These are phyloP conservation scores for Sanderia malayensis DNA, from an alignment of 30 jellyfish, hydroid and myxozoan genomes.

Conservation along the genomic window DNA sequence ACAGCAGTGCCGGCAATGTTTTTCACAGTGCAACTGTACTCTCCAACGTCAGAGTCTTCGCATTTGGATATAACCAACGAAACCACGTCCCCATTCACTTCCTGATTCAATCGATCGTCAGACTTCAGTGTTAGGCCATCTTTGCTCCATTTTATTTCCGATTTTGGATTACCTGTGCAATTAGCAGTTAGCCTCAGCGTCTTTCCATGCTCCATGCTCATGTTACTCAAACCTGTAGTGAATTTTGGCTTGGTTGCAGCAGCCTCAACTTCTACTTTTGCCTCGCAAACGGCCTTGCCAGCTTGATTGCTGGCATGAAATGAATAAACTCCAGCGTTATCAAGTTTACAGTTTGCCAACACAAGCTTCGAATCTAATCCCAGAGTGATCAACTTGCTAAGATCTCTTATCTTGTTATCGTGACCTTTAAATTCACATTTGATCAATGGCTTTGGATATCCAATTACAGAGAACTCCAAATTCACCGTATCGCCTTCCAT, in stretches of 20 bases:
- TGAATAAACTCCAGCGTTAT: conserved; percentile 67
- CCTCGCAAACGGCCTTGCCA: conserved; percentile 57
- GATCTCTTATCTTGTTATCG: conserved; percentile 36
- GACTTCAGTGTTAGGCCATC: conserved; percentile 38
- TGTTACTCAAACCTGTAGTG: conserved; percentile 19
- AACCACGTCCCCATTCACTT: conserved; percentile 15
- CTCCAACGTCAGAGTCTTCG: conserved; percentile 54
- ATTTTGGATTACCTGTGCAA: conserved; percentile 72
- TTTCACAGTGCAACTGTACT: conserved; percentile 34
- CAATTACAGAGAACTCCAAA: conserved; percentile 65
- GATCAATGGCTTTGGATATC: conserved; percentile 77
- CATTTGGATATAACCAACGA: conserved; percentile 18
- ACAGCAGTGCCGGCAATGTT: conserved; percentile 52
- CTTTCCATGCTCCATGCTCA: conserved; percentile 34
- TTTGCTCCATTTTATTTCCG: conserved; percentile 59
- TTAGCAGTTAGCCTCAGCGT: conserved; percentile 36
- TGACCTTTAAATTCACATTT: conserved; percentile 50
- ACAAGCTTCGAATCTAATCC: conserved; percentile 54
- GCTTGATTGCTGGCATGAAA: conserved; percentile 66
- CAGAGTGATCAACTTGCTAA: conserved; percentile 33
- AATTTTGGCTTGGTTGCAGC: conserved; percentile 59
- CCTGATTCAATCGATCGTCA: conserved; percentile 18
- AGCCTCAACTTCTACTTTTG: conserved; percentile 42
- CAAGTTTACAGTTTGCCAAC: conserved; percentile 35
- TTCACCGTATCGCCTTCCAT: conserved; percentile 60